Base-by-base conservation (phyloP, 2,888 invertebrate genomes). In the Phymatocera aterrima region DNA sequence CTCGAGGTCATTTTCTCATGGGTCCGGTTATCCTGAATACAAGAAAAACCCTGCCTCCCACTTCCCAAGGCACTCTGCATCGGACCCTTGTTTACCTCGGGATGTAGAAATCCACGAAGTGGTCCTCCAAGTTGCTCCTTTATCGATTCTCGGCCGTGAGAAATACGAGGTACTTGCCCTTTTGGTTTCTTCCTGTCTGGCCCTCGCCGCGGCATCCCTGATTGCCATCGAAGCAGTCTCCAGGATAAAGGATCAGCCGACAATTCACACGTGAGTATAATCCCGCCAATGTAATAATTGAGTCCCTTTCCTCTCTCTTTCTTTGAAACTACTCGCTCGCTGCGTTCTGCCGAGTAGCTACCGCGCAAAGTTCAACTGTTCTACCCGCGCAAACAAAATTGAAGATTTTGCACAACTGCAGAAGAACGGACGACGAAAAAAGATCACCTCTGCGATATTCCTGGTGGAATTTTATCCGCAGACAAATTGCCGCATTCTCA, bases 111-210 rank as follows among this genome's bases (percentile, higher is more conserved):
- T 64, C 64, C 77, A 77, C 46, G 51, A 57, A 18, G 65, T 70
- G 70, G 40, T 78, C 28, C 74, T 68, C 64, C 78, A 77, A 28
- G 40, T 60, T 12, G 28, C 28, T 37, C 37, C 78, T 21, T 43
- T 74, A 48, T 46, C 74, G 48, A 74, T 78, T 40, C 74, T 79
- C 34, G 86, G 85, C n/a, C 79, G 83, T 28, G 84, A 86, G 74
- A 85, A 82, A 81, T 86, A 86, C 80, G 84, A 85, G 68, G 83
- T 86, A n/a, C 54, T 85, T 5, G 83, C 83, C 15, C 80, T 86
- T 65, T 81, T 85, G 34, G 79, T 84, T 24, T 84, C 84, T 8
- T 84, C 86, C 5, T 83, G 83, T 57, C 51, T 83, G 21, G 81
- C 83, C 31, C 81, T 86, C 40, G 57, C 82, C 31, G 79, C 79